Evolutionary conservation across 2,888 invertebrate species (phyloP), one percentile per base, ranked within the genome.

Genomic region (Heliconius charithonia): DNA sequence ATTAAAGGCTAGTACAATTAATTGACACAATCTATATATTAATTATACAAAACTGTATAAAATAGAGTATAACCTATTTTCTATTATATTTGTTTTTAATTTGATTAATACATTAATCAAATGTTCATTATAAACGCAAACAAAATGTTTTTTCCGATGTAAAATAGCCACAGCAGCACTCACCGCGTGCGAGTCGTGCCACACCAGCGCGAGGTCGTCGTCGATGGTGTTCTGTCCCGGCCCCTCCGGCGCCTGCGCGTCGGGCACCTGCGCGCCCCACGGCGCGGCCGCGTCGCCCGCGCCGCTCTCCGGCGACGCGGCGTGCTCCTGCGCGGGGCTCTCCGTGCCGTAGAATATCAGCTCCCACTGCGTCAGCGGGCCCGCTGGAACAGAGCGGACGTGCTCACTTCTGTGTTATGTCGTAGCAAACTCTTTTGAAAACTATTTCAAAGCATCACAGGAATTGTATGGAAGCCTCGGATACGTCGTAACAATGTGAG

Each of bases 311-410:
- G 95, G 96, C 4, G 97, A 97, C 56, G 97, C 97, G 88, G 97
- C 93, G 67, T 90, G 92, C 73, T 95, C 95, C 86, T 96, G 96
- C 13, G 96, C 93, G 1, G 96, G 96, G 2, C 92, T 92, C 83
- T 96, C 96, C 2, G 98, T 98, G 66, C 98, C 98, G 91, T 97
- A 97, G 89, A 98, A 96, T 86, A 97, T 97, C 86, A 98, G 91
- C 90, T 97, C 97, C 98, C 98, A 98, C 85, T 97, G 97, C 75
- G 96, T 96, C 79, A 98, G 93, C 2, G 94, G 94, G 63, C 94
- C 94, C 86, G 96, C 93, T 95, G 80, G 85, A 83, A 85, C 88
- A 90, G 78, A 62, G 81, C 76, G 22, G 56, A 63, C 27, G 19
- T 29, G 45, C 37, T 45, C 10, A 63, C 3, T 29, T n/a, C 3